phyloP scores from a whole-genome alignment of 2,888 invertebrate species.

The Uloborus plumipes region DNA sequence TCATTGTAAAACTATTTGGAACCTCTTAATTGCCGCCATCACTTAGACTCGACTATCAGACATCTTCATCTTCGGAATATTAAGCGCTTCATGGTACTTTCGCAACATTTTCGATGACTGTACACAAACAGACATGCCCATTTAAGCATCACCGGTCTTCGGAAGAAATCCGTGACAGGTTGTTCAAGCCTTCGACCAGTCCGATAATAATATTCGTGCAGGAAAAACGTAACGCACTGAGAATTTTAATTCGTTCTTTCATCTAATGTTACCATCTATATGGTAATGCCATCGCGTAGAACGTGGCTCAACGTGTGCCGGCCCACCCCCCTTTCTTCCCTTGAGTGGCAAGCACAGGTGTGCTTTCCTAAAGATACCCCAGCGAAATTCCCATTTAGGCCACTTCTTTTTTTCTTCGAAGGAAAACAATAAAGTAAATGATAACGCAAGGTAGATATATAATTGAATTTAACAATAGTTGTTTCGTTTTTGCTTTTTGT shows the following conservation, averaged over 20 bases:
- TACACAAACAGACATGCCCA: neutral
- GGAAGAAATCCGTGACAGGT: constrained; percentile 2
- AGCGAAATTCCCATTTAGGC: constrained; percentile 30
- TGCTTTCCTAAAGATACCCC: constrained; percentile 16
- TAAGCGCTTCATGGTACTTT: too few species aligned
- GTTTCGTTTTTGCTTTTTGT: constrained; percentile 7
- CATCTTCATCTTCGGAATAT: too few species aligned
- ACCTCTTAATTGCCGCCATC: too few species aligned
- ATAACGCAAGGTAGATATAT: constrained; percentile 32
- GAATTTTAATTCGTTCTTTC: constrained; percentile 50
- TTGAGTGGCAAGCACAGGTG: constrained; percentile 47
- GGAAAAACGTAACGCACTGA: constrained; percentile 28
- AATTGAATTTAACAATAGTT: constrained; percentile 62
- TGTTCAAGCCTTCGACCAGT: constrained; percentile 22
- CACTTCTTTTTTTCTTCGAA: constrained; percentile 9
- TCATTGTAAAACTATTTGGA: too few species aligned
- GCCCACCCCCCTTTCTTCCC: constrained; percentile 17
- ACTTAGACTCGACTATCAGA: too few species aligned
- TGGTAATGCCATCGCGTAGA: constrained; percentile 35
- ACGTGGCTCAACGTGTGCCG: constrained; percentile 5
- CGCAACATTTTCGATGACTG: too few species aligned
- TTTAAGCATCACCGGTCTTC: neutral
- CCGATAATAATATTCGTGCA: constrained; percentile 34
- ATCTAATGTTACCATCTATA: constrained; percentile 38
- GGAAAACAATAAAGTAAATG: constrained; percentile 51